Evolutionary conservation across 2,888 invertebrate species (phyloP).

Genomic region (Germaria angustata): DNA sequence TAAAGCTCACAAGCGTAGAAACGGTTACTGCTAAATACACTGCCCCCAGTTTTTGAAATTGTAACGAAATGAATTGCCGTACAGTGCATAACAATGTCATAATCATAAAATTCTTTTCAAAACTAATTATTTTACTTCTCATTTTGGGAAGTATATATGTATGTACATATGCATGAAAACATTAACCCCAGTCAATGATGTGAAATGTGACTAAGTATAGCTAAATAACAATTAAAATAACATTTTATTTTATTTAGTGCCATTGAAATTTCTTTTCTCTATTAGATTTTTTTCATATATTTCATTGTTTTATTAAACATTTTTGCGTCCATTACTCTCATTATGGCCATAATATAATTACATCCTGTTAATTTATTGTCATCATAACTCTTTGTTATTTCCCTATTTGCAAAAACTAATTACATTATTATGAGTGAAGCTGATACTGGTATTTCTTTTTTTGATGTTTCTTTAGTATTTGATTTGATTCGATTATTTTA

Average conservation of each 20-base stretch:
- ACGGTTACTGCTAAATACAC: too few species aligned
- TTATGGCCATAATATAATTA: slow-evolving; percentile 19
- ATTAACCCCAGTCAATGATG: too few species aligned
- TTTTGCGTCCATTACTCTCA: neutral
- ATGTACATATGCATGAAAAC: too few species aligned
- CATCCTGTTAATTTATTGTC: slow-evolving; percentile 43
- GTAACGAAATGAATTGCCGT: too few species aligned
- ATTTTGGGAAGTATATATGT: too few species aligned
- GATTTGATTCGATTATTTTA: neutral
- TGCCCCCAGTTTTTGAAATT: too few species aligned
- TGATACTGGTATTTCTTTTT: slow-evolving; percentile 15
- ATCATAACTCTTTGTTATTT: neutral
- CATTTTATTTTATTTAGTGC: neutral
- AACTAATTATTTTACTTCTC: too few species aligned
- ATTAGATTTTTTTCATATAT: neutral
- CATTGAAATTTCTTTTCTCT: neutral
- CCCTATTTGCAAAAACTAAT: slow-evolving; percentile 34
- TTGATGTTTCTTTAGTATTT: neutral
- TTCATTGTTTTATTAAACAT: neutral
- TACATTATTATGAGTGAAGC: slow-evolving; percentile 23
- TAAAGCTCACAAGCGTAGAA: too few species aligned
- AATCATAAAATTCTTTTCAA: too few species aligned
- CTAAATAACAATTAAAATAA: too few species aligned
- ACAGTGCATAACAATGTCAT: too few species aligned
- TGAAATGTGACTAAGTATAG: too few species aligned